phyloP scores from a whole-genome alignment of 2,888 invertebrate species.

The Melangyna quadrimaculata region DNA sequence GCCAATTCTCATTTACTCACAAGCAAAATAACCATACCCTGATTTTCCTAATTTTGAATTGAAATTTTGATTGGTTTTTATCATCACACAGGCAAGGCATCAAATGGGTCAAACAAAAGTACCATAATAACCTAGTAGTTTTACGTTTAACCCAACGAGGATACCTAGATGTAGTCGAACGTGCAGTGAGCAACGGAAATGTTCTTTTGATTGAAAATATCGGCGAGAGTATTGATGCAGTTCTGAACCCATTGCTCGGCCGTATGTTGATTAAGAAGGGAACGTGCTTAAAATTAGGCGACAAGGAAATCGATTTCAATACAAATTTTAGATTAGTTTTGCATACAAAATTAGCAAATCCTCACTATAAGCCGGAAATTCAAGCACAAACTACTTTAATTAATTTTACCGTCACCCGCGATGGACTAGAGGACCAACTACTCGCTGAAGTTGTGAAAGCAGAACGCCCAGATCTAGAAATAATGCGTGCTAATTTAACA shows the following conservation, averaged over 20 bases:
- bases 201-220: slow-evolving; percentile 94
- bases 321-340: slow-evolving; percentile 90
- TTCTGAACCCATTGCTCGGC: slow-evolving; percentile 93
- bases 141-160: slow-evolving; percentile 90
- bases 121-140: slow-evolving; percentile 87
- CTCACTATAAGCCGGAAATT: slow-evolving; percentile 98
- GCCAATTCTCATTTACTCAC: slow-evolving; percentile 2
- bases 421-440: slow-evolving; percentile 96
- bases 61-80: slow-evolving; percentile 40
- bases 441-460: slow-evolving; percentile 96
- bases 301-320: slow-evolving; percentile 95
- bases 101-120: slow-evolving; percentile 97
- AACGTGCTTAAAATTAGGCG: slow-evolving; percentile 91
- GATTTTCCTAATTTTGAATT: slow-evolving; percentile 35
- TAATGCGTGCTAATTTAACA: slow-evolving; percentile 90
- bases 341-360: slow-evolving; percentile 96
- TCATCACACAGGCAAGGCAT: slow-evolving; percentile 86
- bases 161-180: slow-evolving; percentile 92
- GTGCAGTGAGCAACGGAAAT: slow-evolving; percentile 87
- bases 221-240: slow-evolving; percentile 93
- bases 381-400: slow-evolving; percentile 97
- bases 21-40: slow-evolving; percentile 6
- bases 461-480: slow-evolving; percentile 95
- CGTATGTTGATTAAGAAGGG: slow-evolving; percentile 95
- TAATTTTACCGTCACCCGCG: slow-evolving; percentile 96